phyloP scores from a whole-genome alignment of 1,140 invertebrate species.

The Dendrolimus kikuchii region DNA sequence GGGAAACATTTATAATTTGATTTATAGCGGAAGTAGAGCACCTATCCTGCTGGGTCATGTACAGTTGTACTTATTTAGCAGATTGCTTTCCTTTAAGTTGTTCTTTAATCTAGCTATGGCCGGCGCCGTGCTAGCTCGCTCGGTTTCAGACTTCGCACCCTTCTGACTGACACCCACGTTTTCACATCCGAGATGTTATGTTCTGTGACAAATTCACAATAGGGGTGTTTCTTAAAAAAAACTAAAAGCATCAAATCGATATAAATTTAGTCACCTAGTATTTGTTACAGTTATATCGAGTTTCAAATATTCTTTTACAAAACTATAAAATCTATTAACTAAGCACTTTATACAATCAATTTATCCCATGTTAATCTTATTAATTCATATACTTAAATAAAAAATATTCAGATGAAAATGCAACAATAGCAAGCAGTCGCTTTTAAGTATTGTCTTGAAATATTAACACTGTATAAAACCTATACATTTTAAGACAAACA shows the following conservation, averaged over 20 bases:
- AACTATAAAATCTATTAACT: no score
- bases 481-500: conserved; percentile 1
- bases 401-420: no score
- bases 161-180: conserved; percentile 2
- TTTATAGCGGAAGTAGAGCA: conserved; percentile 33
- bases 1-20: conserved; percentile 1
- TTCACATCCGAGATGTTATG: background rate
- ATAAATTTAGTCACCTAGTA: no score
- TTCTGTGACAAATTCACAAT: no score
- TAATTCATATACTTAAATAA: no score
- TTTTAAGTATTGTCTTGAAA: background rate
- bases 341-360: no score
- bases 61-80: conserved; percentile 68
- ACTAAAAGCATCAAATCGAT: no score
- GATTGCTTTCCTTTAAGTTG: conserved; percentile 73
- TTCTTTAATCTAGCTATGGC: conserved; percentile 70
- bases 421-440: no score
- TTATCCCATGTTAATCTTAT: no score
- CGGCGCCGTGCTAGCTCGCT: conserved; percentile 17
- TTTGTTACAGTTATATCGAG: no score
- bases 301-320: no score
- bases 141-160: conserved; percentile 22
- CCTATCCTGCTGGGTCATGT: conserved; percentile 12
- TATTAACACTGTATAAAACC: background rate
- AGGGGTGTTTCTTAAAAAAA: no score